Conservation (phyloP, 2,797 vertebrate species). For the Pseudochirops corinnae region DNA sequence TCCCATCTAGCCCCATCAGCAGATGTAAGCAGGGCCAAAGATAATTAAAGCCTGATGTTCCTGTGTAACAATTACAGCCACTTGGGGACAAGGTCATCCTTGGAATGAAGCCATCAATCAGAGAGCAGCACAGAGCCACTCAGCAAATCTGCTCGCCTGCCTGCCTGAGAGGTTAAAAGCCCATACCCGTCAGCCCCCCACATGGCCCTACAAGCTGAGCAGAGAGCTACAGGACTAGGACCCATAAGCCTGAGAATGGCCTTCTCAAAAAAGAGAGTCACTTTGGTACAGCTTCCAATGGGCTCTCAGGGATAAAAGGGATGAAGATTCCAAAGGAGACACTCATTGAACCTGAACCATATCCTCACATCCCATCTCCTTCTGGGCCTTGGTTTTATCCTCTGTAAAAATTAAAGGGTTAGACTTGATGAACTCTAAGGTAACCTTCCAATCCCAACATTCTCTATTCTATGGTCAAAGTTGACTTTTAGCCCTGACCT, state of each 20-base stretch:
- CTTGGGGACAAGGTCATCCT: slow-evolving; percentile 83
- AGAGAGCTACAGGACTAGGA: neutral
- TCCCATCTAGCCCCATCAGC: neutral
- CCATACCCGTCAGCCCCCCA: neutral
- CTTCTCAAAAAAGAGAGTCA: neutral
- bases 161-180: neutral
- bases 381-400: neutral
- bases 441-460: neutral
- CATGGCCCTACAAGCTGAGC: neutral
- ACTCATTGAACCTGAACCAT: no score
- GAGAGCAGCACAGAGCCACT: neutral
- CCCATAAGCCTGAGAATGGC: neutral
- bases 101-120: slow-evolving; percentile 76
- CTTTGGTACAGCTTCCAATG: neutral
- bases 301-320: neutral
- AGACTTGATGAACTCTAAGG: neutral
- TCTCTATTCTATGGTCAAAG: neutral
- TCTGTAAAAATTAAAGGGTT: neutral
- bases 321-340: neutral
- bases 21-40: slow-evolving; percentile 69
- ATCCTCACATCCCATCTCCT: neutral
- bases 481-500: neutral
- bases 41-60: slow-evolving; percentile 89
- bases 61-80: slow-evolving; percentile 86
- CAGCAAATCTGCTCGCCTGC: neutral